Evolutionary conservation across 2,113 vertebrate genomes (phyloP).

Genomic region (Vicugna pacos): DNA sequence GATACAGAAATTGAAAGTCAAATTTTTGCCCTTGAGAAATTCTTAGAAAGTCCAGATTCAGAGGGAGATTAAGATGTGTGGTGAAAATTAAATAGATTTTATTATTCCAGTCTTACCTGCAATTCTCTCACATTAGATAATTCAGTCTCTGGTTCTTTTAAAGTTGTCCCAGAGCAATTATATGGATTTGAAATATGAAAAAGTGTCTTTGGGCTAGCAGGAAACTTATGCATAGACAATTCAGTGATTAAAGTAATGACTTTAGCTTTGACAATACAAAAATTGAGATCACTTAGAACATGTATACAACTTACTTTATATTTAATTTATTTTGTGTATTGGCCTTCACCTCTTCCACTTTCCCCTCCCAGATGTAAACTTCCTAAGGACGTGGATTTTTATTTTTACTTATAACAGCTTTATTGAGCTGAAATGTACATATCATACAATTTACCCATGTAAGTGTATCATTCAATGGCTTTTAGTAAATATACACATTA

Average conservation of each 20-base stretch:
- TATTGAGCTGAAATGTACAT: background rate
- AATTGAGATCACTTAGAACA: background rate
- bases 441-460: background rate
- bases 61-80: background rate
- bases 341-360: background rate
- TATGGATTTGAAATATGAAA: slow-evolving; percentile 44
- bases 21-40: slow-evolving; percentile 36
- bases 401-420: background rate
- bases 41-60: background rate
- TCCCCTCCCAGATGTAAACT: background rate
- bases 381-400: background rate
- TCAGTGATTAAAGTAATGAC: background rate
- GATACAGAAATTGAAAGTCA: slow-evolving; percentile 5
- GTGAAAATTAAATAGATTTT: slow-evolving; percentile 26
- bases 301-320: background rate
- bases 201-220: background rate
- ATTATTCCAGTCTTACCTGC: background rate
- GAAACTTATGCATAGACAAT: background rate
- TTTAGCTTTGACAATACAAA: background rate
- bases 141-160: background rate
- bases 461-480: background rate
- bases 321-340: slow-evolving; percentile 27
- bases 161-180: background rate
- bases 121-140: slow-evolving; percentile 8
- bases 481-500: background rate